Conservation (phyloP, 2,797 vertebrate species). For the Eulemur rubriventer region DNA sequence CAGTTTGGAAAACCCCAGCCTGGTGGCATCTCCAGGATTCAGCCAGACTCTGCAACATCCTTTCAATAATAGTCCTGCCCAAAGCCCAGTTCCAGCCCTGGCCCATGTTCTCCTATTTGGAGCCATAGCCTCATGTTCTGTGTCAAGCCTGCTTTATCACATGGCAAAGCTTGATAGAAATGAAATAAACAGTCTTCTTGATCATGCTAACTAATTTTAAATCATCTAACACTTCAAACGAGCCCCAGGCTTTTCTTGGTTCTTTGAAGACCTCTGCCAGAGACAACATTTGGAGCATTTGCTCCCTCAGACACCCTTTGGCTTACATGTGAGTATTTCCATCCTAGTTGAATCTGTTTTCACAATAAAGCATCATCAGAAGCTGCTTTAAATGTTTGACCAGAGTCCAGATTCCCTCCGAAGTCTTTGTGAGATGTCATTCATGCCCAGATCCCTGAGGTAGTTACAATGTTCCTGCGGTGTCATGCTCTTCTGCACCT, state of each 20-base stretch:
- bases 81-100: background rate
- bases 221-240: conserved; percentile 49
- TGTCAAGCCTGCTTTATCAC: conserved; percentile 15
- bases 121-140: background rate
- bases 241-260: conserved; percentile 44
- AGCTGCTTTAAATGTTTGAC: conserved; percentile 51
- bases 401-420: conserved; percentile 45
- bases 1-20: background rate
- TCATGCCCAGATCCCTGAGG: background rate
- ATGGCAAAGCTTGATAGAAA: background rate
- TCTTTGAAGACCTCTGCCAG: conserved; percentile 62
- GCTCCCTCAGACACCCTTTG: conserved; percentile 36
- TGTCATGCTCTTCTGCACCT: background rate
- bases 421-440: conserved; percentile 57
- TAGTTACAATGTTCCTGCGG: conserved; percentile 30
- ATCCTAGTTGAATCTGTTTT: conserved; percentile 69
- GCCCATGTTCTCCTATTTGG: background rate
- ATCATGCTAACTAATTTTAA: conserved; percentile 52
- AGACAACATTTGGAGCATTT: conserved; percentile 51
- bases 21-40: background rate
- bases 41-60: background rate
- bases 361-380: conserved; percentile 69
- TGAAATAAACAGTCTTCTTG: background rate
- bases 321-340: conserved; percentile 55
- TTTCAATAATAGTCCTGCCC: background rate